Percentiles rank a stretch among this genome's conserved stretches.
Conservation (phyloP, 2,888 invertebrate species). For the Ptychoptera albimana region DNA sequence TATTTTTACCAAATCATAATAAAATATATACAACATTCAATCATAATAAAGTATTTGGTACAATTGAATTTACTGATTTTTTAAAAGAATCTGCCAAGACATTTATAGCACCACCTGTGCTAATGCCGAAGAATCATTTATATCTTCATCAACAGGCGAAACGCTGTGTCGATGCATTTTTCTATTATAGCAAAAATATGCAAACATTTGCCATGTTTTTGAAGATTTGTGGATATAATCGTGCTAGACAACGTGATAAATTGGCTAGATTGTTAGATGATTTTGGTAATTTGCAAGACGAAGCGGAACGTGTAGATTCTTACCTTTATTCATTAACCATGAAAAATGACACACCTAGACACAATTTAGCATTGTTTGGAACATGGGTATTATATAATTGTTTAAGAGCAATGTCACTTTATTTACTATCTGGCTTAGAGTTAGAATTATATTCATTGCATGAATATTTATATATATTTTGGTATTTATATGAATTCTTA, state of each 20-base stretch:
- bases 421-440: constrained; percentile 85
- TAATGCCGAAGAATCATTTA: constrained; percentile 57
- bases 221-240: constrained; percentile 85
- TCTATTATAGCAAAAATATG: constrained; percentile 56
- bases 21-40: not conserved
- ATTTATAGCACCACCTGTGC: constrained; percentile 80
- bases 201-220: constrained; percentile 74
- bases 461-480: constrained; percentile 92
- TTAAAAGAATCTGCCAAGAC: constrained; percentile 69
- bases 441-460: constrained; percentile 90
- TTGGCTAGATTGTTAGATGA: constrained; percentile 79
- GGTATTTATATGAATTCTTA: constrained; percentile 85
- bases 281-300: constrained; percentile 80
- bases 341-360: constrained; percentile 45
- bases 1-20: constrained; percentile 40
- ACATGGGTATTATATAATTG: constrained; percentile 95
- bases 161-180: constrained; percentile 77
- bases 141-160: constrained; percentile 35
- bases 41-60: constrained; percentile 28
- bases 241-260: constrained; percentile 89
- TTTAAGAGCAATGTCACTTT: constrained; percentile 81
- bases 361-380: constrained; percentile 71
- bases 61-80: constrained; percentile 50
- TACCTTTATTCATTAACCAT: constrained; percentile 52
- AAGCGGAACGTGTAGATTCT: constrained; percentile 84